A percentile compares a stretch with the other conserved stretches of the same genome.
These are phyloP conservation scores for Amblyteles armatorius DNA, from an alignment of 2,888 invertebrate species.

Conservation along the genomic window DNA sequence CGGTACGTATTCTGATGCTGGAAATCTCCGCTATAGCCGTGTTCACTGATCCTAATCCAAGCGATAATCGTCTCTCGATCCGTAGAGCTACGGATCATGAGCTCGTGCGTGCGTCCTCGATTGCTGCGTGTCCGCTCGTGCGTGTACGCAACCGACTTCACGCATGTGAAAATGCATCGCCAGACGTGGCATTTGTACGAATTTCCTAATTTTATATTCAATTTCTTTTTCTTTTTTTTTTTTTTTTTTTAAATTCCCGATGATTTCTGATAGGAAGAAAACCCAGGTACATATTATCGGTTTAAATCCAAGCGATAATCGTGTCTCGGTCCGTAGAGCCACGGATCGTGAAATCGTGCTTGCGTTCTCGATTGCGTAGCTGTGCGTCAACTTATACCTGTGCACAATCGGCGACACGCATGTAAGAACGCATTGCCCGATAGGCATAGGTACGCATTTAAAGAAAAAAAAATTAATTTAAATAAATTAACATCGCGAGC, in stretches of 20 bases:
- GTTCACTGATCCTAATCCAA: constrained; percentile 81
- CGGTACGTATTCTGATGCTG: constrained; percentile 59
- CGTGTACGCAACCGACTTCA: background rate
- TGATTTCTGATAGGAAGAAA: too few species aligned
- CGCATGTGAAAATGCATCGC: too few species aligned
- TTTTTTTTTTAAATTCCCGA: too few species aligned
- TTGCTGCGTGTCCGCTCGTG: constrained; percentile 18
- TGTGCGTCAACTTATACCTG: background rate
- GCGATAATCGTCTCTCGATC: constrained; percentile 82
- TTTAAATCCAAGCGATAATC: constrained; percentile 80
- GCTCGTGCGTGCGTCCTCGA: constrained; percentile 64
- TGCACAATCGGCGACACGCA: too few species aligned
- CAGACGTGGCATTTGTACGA: too few species aligned
- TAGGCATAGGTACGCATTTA: too few species aligned
- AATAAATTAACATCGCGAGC: too few species aligned
- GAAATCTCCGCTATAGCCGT: constrained; percentile 75
- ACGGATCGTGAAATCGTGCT: constrained; percentile 66
- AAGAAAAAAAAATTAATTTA: too few species aligned
- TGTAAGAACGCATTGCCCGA: too few species aligned
- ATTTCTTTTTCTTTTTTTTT: too few species aligned
- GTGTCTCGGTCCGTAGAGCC: constrained; percentile 75
- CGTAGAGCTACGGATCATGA: constrained; percentile 67
- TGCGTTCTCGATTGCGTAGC: constrained; percentile 41
- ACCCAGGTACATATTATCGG: too few species aligned
- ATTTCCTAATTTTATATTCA: too few species aligned